Evolutionary conservation across 2,797 vertebrate species (phyloP), one percentile per base, ranked within the genome.

Genomic region (Pseudochirops corinnae): DNA sequence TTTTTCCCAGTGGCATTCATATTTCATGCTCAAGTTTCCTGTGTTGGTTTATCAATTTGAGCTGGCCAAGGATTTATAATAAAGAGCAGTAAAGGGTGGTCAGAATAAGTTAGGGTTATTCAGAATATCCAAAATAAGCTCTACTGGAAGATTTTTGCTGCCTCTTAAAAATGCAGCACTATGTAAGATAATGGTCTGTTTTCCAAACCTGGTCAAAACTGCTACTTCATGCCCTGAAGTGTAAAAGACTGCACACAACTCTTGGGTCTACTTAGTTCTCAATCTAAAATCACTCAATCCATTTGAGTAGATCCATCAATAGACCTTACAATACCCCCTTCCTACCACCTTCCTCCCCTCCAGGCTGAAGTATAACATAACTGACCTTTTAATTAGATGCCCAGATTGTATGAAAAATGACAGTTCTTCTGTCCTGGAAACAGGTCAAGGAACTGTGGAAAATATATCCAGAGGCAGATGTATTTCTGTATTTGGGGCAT

Each of bases 21-120:
- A 5, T 90, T 87, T 91, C 56, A 60, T 53, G 31, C 58, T 0
- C 90, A 67, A 67, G 56, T 95, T 95, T 50, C 39, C 92, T 96
- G 33, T 93, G 33, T 93, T 93, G 13, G 16, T 92, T 0, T 90
- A 13, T 90, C 52, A 14, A 91, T 21, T 74, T 55, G 60, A 91
- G 94, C 92, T 57, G 95, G 24, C 57, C 92, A 28, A 33, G 93
- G 82, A 57, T 29, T 57, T 46, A 56, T 39, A 28, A 60, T 31
- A 55, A 46, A n/a, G 62, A 56, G 67, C 12, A 50, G 31, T 55
- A 39, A 3, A 14, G 9, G 24, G 10, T 87, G 57, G 2, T 57
- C 39, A n/a, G 82, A 60, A 50, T 62, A 26, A 91, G 10, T n/a
- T 91, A 31, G n/a, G 91, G 31, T 28, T 58, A 53, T 33, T 13